Conservation (phyloP, 2,113 vertebrate genomes). For the Myotis davidii region DNA sequence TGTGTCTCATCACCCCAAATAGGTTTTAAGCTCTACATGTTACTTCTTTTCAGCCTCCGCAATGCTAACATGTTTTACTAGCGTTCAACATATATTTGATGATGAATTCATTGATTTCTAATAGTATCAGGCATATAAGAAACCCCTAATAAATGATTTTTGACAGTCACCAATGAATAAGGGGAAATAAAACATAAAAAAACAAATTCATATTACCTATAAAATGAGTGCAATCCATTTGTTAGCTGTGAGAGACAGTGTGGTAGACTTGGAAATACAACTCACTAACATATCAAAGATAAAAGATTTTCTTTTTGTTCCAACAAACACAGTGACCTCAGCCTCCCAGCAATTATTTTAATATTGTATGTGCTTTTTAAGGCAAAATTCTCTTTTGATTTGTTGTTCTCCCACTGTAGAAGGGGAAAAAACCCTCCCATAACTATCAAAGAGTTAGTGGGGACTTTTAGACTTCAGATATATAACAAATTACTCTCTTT, state of each 20-base stretch:
- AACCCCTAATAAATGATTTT: background rate
- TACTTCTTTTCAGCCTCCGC: background rate
- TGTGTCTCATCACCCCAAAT: background rate
- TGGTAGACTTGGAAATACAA: background rate
- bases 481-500: slow-evolving; percentile 61
- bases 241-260: background rate
- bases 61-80: slow-evolving; percentile 4
- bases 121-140: background rate
- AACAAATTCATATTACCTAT: background rate
- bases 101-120: slow-evolving; percentile 1
- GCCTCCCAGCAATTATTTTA: slow-evolving; percentile 45
- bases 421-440: background rate
- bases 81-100: background rate
- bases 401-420: slow-evolving; percentile 27
- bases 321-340: slow-evolving; percentile 43
- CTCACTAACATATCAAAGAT: background rate
- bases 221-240: slow-evolving; percentile 18
- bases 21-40: background rate
- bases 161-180: background rate
- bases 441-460: slow-evolving; percentile 29
- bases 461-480: slow-evolving; percentile 33
- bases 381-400: slow-evolving; percentile 59
- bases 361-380: background rate
- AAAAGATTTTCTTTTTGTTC: slow-evolving; percentile 13
- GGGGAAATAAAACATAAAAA: background rate